Percentiles rank a stretch among this genome's conserved stretches.
Evolutionary conservation across 2,888 invertebrate species (phyloP).

Genomic region (Thecocarcelia acutangulata): DNA sequence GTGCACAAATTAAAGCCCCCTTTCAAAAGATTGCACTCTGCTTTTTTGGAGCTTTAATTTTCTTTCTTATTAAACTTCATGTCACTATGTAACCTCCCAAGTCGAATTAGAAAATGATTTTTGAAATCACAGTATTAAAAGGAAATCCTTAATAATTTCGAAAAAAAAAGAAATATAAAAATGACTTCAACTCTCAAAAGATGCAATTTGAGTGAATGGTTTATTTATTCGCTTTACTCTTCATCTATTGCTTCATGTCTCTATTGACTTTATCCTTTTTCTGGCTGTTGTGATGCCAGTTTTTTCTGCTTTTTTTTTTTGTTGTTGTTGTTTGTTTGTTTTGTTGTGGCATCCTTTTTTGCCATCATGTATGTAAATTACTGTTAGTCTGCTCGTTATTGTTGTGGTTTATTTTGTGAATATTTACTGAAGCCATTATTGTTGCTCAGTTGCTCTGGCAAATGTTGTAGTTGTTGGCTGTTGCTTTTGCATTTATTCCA

Average conservation of each 20-base stretch:
- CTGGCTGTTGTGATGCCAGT: background rate
- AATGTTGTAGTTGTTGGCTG: background rate
- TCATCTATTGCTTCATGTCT: slow-evolving; percentile 9
- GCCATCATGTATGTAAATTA: slow-evolving; percentile 66
- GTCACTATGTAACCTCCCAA: slow-evolving; percentile 30
- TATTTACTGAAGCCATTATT: slow-evolving; percentile 58
- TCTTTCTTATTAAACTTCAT: slow-evolving; percentile 37
- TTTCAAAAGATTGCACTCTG: no score
- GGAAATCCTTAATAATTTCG: slow-evolving; percentile 59
- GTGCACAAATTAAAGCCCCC: no score
- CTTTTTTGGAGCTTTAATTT: background rate
- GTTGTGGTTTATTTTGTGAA: slow-evolving; percentile 66
- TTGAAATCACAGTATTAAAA: slow-evolving; percentile 51
- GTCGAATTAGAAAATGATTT: slow-evolving; percentile 37
- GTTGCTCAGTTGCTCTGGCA: slow-evolving; percentile 13
- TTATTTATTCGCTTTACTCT: slow-evolving; percentile 12
- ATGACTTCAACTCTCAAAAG: slow-evolving; percentile 59
- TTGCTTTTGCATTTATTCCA: slow-evolving; percentile 1
- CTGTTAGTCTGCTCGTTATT: slow-evolving; percentile 67
- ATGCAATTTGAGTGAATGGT: slow-evolving; percentile 58
- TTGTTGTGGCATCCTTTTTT: slow-evolving; percentile 44
- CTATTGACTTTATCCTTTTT: slow-evolving; percentile 33
- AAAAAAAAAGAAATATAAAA: slow-evolving; percentile 31
- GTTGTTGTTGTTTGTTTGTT: background rate
- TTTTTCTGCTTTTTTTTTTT: background rate